These are phyloP conservation scores for Vesta saturnalis DNA, from an alignment of 2,888 invertebrate species.

Conservation along the genomic window DNA sequence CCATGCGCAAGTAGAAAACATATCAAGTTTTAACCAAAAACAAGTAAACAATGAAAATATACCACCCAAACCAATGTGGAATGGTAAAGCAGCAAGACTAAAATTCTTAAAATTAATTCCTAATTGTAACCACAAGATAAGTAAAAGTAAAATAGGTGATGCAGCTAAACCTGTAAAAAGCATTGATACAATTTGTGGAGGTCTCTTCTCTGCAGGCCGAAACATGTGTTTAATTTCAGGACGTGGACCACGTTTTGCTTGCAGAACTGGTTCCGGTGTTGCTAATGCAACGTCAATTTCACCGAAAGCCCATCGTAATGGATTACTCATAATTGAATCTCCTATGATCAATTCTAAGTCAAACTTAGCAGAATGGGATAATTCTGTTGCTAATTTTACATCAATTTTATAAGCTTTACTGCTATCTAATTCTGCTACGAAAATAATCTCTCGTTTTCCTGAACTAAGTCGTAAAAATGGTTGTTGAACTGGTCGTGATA, in stretches of 20 bases:
- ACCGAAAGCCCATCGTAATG: constrained; percentile 88
- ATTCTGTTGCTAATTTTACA: constrained; percentile 81
- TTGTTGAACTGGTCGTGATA: constrained; percentile 84
- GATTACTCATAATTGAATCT: constrained; percentile 89
- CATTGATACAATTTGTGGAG: constrained; percentile 87
- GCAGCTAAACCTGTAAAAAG: constrained; percentile 87
- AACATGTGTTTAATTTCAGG: constrained; percentile 83
- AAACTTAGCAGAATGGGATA: constrained; percentile 82
- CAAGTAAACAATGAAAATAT: constrained; percentile 88
- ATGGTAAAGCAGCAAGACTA: constrained; percentile 84
- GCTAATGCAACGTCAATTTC: constrained; percentile 78
- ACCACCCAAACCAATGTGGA: constrained; percentile 89
- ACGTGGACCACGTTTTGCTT: constrained; percentile 61
- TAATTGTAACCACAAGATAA: constrained; percentile 86
- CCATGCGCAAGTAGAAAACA: constrained; percentile 96
- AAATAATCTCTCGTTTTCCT: constrained; percentile 83
- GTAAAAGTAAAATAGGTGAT: constrained; percentile 83
- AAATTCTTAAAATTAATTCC: constrained; percentile 89
- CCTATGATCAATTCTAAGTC: constrained; percentile 87
- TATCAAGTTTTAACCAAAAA: constrained; percentile 94
- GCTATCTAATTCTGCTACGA: constrained; percentile 89
- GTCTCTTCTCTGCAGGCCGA: constrained; percentile 91
- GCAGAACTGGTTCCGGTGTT: constrained; percentile 47
- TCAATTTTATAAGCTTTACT: constrained; percentile 86
- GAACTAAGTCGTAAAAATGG: constrained; percentile 85